Evolutionary conservation across 2,888 invertebrate genomes (phyloP), one percentile per base, ranked within the genome.

Genomic region (Colostygia pectinataria): DNA sequence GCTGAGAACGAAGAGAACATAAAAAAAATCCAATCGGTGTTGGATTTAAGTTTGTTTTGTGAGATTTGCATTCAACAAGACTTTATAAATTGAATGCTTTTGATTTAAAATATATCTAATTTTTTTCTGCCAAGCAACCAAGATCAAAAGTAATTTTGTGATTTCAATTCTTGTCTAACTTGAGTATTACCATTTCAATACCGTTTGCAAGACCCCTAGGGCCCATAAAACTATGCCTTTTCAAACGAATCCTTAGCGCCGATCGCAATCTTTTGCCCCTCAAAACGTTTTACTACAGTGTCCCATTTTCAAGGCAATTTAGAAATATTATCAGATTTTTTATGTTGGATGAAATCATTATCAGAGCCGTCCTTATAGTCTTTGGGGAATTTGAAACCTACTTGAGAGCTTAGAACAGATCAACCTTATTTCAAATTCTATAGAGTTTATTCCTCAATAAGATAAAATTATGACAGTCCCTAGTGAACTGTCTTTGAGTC

Each of bases 311-410:
- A 36, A 20, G 43, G 31, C 38, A 44, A 39, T 54, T 47, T 24
- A 44, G 42, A 55, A 51, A 50, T 50, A 55, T 52, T 55, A 50
- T 49, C 50, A 51, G 51, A 40, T 52, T 54, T 52, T 48, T 50
- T 45, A 51, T 45, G 23, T 41, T 14, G 5, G 29, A 33, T 36
- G 39, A 50, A 53, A 49, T 53, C 45, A 56, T 54, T 54, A 56
- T 47, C 31, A 31, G 31, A 32, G 24, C 27, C 43, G 25, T 47
- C n/a, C 33, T 24, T 39, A 31, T 29, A 40, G 38, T 37, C 45
- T 42, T 32, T 10, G 24, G 54, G 34, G 48, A 56, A 41, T 48
- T 34, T 5, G 10, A 34, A 43, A 43, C 39, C 42, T 33, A 33
- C 27, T 13, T 2, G 9, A 27, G 8, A 13, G 25, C 25, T 42